Evolutionary conservation across 2,888 invertebrate genomes (phyloP).

Genomic region (Corythucha ciliata): DNA sequence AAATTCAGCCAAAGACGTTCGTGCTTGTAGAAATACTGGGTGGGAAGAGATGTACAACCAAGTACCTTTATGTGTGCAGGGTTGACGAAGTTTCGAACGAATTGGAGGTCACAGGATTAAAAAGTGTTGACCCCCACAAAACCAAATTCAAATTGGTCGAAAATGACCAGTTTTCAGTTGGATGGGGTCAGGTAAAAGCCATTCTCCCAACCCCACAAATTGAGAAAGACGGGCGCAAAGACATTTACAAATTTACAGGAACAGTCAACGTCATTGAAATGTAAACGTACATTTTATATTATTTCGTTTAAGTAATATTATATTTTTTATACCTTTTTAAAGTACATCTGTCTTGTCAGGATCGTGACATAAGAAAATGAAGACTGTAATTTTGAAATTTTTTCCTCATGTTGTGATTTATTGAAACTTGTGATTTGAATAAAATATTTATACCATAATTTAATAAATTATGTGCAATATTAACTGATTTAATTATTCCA

Average conservation of each 20-base stretch:
- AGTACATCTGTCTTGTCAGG: too few species aligned
- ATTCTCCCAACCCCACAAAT: slow-evolving; percentile 11
- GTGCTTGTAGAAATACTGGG: slow-evolving; percentile 8
- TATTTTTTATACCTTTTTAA: too few species aligned
- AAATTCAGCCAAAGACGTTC: not conserved
- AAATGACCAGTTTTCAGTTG: slow-evolving; percentile 15
- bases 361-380: too few species aligned
- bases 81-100: slow-evolving; percentile 7
- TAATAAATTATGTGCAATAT: too few species aligned
- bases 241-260: not conserved
- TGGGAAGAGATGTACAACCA: slow-evolving; percentile 5
- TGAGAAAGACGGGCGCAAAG: slow-evolving; percentile 10
- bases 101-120: slow-evolving; percentile 10
- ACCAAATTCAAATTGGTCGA: slow-evolving; percentile 14
- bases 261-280: not conserved
- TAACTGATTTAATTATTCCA: too few species aligned
- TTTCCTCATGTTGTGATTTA: too few species aligned
- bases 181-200: slow-evolving; percentile 16
- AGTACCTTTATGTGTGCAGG: not conserved
- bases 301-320: too few species aligned
- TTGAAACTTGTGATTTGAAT: too few species aligned
- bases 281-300: too few species aligned
- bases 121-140: slow-evolving; percentile 7
- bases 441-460: too few species aligned
- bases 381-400: too few species aligned